Conservation (phyloP, 2,113 vertebrate genomes). For the Lophura nycthemera region DNA sequence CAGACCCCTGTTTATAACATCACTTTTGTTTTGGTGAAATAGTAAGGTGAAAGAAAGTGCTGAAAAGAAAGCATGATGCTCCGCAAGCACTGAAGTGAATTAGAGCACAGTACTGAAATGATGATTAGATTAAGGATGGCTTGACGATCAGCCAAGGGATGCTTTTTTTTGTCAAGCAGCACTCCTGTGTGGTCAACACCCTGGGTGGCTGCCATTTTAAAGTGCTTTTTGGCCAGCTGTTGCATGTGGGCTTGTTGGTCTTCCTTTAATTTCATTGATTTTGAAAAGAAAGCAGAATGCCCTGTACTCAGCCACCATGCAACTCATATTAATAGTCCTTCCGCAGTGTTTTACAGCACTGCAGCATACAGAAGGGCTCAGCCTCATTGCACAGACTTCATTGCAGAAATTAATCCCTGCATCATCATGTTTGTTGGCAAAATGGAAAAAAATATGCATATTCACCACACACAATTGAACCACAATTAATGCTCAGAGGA, state of each 20-base stretch:
- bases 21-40: neutral
- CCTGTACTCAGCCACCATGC: fast-evolving
- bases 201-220: neutral
- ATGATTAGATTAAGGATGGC: neutral
- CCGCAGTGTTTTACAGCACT: neutral
- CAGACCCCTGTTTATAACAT: neutral
- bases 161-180: neutral
- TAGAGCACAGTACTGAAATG: neutral
- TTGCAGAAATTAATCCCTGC: neutral
- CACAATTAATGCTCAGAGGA: neutral
- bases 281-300: neutral
- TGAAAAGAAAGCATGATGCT: neutral
- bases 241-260: neutral
- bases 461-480: neutral
- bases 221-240: neutral
- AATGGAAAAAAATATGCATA: neutral
- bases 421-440: fast-evolving
- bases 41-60: neutral
- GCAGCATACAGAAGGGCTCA: neutral
- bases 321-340: neutral
- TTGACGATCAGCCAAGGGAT: neutral
- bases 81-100: neutral
- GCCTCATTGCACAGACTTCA: neutral
- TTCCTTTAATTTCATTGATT: neutral
- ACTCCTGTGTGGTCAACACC: neutral